Evolutionary conservation across 2,888 invertebrate genomes (phyloP).

Genomic region (Embidobia sp.): DNA sequence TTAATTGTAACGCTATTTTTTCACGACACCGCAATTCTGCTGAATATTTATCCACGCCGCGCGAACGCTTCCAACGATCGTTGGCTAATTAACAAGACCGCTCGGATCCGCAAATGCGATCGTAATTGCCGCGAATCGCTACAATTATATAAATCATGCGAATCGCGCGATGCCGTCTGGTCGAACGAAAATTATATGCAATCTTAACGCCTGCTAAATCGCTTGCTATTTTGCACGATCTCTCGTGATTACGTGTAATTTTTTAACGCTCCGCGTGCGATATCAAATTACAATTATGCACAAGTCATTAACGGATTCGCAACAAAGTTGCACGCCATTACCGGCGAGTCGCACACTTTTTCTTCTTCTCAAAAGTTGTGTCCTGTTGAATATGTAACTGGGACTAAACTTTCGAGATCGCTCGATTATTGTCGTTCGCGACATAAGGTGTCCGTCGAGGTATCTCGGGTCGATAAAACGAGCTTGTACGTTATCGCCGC

Average conservation of each 20-base stretch:
- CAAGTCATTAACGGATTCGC: no score
- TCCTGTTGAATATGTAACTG: conserved; percentile 9
- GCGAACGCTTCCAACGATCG: conserved; percentile 5
- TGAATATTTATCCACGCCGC: conserved; percentile 11
- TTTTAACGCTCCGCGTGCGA: no score
- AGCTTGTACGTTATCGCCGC: conserved; percentile 50
- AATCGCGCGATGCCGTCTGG: conserved; percentile 9
- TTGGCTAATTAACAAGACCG: conserved; percentile 32
- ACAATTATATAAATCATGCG: conserved; percentile 43
- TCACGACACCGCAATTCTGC: conserved; percentile 1
- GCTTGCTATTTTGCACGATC: conserved; percentile 6
- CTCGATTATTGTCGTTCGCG: conserved; percentile 20
- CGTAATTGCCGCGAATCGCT: conserved; percentile 19
- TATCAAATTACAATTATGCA: no score
- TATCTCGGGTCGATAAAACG: conserved; percentile 37
- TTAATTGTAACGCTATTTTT: conserved; percentile 37
- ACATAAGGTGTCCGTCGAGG: conserved; percentile 14
- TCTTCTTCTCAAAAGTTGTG: neutral
- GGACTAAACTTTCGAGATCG: conserved; percentile 30
- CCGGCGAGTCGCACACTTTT: neutral
- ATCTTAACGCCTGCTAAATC: conserved; percentile 11
- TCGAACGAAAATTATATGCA: conserved; percentile 40
- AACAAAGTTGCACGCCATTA: no score
- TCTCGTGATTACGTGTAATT: conserved; percentile 9
- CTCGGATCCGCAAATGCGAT: no score